Base-by-base conservation (phyloP, 2,113 vertebrate genomes). In the Rafetus swinhoei region DNA sequence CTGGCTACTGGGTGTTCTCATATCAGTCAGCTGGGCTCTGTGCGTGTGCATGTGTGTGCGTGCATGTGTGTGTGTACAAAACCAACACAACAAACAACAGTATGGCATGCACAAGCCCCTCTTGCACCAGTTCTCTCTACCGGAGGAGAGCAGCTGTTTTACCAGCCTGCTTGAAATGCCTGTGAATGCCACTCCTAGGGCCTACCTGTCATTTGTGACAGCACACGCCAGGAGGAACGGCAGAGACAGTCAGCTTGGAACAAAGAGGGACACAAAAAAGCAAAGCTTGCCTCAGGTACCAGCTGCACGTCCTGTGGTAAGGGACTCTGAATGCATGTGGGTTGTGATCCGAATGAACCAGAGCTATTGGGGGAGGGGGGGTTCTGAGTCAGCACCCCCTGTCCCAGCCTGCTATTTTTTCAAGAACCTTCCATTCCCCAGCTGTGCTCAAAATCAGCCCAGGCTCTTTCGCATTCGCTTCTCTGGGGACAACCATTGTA, bases 261-360 rank as follows among this genome's bases (percentile, higher is more conserved):
- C 0, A 10, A 6, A 0, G 10, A 2, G 81, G 56, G 10, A 5
- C 0, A 0, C 59, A 14, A 32, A 65, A 65, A 65, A 29, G 62
- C 62, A 65, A 32, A 56, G 14, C 2, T 35, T 6, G 62, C 7
- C 25, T 25, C 80, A 7, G 82, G 5, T 57, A 3, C 55, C 0
- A 6, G 2, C 50, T 69, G 60, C 14, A 4, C 65, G 39, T 0
- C 1, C 65, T 52, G 53, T 50, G 69, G 35, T 53, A 57, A 15
- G 53, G 21, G 14, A 1, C 3, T 76, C 60, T 62, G 29, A 16
- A 7, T 18, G 1, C 80, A 19, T 2, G 3, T 56, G 13, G 14
- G 2, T 9, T 1, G 2, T 54, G 19, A 56, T 83, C 18, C 4
- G n/a, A 2, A 1, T 54, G 52, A 9, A 35, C 19, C 50, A 84